Evolutionary conservation across 2,888 invertebrate species (phyloP).

Genomic region (Coleophora flavipennella): DNA sequence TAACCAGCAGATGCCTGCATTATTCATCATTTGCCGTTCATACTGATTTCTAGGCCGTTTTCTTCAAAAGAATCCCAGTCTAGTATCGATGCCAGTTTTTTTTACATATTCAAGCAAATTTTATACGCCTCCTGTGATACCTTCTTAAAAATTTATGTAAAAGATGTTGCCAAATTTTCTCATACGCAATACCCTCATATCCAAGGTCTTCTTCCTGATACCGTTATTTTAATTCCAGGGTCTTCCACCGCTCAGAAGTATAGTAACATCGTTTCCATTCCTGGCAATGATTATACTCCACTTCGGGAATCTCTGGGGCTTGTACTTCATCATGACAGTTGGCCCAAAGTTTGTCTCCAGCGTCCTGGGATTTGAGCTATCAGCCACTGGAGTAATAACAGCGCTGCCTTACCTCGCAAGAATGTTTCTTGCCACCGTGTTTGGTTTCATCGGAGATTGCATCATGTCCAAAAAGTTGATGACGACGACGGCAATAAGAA

Average conservation of each 20-base stretch:
- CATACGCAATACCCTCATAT: too few species aligned
- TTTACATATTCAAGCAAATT: too few species aligned
- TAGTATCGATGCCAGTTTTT: too few species aligned
- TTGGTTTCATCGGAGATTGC: slow-evolving; percentile 79
- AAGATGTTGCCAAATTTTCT: too few species aligned
- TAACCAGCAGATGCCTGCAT: too few species aligned
- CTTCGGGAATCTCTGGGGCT: slow-evolving; percentile 83
- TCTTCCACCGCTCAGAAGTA: slow-evolving; percentile 76
- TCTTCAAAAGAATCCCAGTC: too few species aligned
- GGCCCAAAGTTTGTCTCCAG: slow-evolving; percentile 83
- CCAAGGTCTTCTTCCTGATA: too few species aligned
- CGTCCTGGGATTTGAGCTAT: slow-evolving; percentile 79
- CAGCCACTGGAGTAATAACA: slow-evolving; percentile 79
- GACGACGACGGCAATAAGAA: slow-evolving; percentile 68
- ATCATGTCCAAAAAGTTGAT: slow-evolving; percentile 58
- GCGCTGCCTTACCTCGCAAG: slow-evolving; percentile 81
- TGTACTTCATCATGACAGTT: slow-evolving; percentile 83
- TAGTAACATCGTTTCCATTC: slow-evolving; percentile 78
- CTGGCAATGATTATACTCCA: slow-evolving; percentile 77
- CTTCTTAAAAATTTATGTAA: too few species aligned
- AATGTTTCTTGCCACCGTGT: slow-evolving; percentile 77
- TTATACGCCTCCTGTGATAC: too few species aligned
- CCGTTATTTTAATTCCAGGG: slow-evolving; percentile 51
- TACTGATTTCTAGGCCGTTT: too few species aligned
- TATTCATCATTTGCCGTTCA: too few species aligned